These are phyloP conservation scores for Dasyprocta punctata DNA, from an alignment of 2,113 vertebrate species.

Conservation along the genomic window DNA sequence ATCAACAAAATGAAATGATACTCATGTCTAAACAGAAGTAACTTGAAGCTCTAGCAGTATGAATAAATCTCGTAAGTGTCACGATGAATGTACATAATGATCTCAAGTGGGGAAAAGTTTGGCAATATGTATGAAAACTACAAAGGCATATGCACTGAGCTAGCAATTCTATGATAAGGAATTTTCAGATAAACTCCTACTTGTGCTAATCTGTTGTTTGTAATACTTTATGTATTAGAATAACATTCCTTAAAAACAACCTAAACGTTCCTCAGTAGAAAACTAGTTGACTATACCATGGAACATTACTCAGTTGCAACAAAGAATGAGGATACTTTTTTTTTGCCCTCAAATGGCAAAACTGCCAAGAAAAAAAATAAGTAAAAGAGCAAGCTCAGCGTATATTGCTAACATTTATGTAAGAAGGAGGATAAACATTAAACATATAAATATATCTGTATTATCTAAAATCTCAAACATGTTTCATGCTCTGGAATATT, in stretches of 20 bases:
- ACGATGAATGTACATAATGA: not conserved
- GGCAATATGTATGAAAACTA: not conserved
- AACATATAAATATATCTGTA: not conserved
- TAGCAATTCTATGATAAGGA: not conserved
- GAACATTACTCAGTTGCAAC: not conserved
- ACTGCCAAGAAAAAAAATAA: not conserved
- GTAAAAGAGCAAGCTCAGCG: not conserved
- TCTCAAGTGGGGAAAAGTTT: not conserved
- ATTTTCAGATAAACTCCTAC: not conserved
- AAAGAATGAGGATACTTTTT: not conserved
- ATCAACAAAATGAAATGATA: not conserved
- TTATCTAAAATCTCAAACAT: not conserved
- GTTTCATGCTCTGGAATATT: not conserved
- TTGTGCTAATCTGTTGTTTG: not conserved
- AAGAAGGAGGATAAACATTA: not conserved
- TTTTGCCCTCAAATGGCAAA: not conserved
- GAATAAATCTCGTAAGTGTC: not conserved
- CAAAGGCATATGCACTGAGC: not conserved
- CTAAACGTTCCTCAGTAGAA: not conserved
- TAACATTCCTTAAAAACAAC: not conserved
- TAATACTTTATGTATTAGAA: not conserved
- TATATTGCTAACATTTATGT: not conserved
- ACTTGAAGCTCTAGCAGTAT: not conserved
- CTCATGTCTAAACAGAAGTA: not conserved
- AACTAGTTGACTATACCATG: not conserved